Evolutionary conservation across 2,888 invertebrate species (phyloP), one percentile per base, ranked within the genome.

Genomic region (Aleiodes alternator): DNA sequence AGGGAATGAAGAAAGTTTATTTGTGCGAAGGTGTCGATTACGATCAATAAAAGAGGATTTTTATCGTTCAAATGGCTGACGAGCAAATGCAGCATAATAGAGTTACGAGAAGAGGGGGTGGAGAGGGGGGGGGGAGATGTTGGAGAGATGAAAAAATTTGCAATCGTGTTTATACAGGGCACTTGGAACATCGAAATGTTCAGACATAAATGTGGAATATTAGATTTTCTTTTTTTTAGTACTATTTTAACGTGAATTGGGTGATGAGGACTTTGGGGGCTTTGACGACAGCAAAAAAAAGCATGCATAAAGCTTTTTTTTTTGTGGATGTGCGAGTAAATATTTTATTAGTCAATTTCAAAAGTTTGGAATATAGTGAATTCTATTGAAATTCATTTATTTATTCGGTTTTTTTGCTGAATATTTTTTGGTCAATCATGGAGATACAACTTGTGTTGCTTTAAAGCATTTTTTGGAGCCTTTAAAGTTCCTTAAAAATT

Each of bases 61-160:
- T 59, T 59, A 59, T 59, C 12, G 59, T 38, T 31, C 34, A 3
- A 59, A 59, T 59, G 34, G 59, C 38, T 14, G 59, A 38, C 59
- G 38, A 59, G 59, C 59, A 12, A 38, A 59, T n/a, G 74, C 78
- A 74, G 72, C 69, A 64, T 69, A 75, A 75, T 50, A 72, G 29
- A 69, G 61, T 61, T 34, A 53, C 29, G 70, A 57, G 68, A 11
- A 11, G 14, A 53, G 56, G 16, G 51, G 34, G 43, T 12, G 64
- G 29, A 4, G 23, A 14, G 61, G 31, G 51, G 48, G 29, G 31
- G 53, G 57, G 23, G 38, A 14, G 51, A 16, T 31, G 16, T 50
- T 56, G 55, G 43, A 55, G 34, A 31, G 51, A 50, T 55, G 43
- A 14, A 75, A 72, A 77, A 59, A 59, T 59, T 59, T 59, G 59